These are phyloP conservation scores for Micromesistius poutassou DNA, from an alignment of 2,797 vertebrate species.

Conservation along the genomic window DNA sequence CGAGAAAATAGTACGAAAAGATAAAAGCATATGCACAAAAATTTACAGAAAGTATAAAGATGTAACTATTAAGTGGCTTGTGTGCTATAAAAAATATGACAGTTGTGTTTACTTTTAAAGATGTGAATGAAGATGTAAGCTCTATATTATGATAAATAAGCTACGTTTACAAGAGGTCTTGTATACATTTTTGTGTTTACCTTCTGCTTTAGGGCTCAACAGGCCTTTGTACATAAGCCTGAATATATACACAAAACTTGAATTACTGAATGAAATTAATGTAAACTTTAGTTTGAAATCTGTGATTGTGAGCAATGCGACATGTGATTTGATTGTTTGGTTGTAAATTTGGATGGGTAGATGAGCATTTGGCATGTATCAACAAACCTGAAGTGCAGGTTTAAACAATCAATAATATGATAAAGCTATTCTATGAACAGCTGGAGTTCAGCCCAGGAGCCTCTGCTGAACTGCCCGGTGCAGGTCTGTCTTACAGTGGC, in stretches of 20 bases:
- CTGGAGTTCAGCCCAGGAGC: background rate
- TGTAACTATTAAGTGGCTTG: background rate
- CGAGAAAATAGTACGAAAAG: background rate
- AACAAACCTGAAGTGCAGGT: background rate
- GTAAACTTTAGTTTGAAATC: background rate
- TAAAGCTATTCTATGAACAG: background rate
- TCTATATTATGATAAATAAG: background rate
- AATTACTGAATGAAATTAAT: background rate
- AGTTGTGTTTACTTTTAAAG: background rate
- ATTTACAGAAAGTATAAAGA: background rate
- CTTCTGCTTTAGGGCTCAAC: background rate
- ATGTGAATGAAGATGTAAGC: background rate
- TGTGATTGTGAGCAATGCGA: background rate
- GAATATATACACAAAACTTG: background rate
- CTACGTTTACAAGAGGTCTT: background rate
- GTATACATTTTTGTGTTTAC: background rate
- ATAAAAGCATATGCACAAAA: background rate
- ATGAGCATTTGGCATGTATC: background rate
- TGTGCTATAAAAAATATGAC: background rate
- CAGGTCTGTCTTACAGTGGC: background rate
- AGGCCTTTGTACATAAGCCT: background rate
- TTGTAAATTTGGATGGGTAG: background rate
- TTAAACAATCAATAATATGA: background rate
- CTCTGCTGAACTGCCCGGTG: background rate
- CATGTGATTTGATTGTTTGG: background rate